Base-by-base conservation (phyloP, 2,113 vertebrate species). In the Ictalurus furcatus region DNA sequence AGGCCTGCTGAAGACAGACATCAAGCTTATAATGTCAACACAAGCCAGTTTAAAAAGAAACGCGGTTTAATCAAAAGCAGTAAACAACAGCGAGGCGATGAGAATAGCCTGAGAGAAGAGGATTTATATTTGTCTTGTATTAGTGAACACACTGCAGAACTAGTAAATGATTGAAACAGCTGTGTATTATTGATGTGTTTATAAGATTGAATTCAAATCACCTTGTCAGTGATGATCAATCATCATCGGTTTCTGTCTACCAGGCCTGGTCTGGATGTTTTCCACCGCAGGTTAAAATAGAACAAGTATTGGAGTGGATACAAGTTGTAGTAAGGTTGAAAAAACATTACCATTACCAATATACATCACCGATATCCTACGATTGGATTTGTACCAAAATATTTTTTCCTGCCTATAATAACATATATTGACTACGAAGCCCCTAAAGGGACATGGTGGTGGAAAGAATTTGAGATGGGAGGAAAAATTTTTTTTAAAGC, bases 41-140 rank as follows among this genome's bases (percentile, higher is more conserved):
- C 83, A 14, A 85, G 88, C 88, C 61, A 30, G 54, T 85, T 52
- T 71, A 37, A 85, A 89, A 79, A 58, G 88, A 58, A 86, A 40
- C 48, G n/a, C 54, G 17, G 61, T 81, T 89, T 89, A 89, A 85
- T 89, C 88, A 85, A 89, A 85, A 7, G 74, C 83, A 44, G 73
- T 74, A 80, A 85, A 89, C 83, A 85, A 89, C 71, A 69, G 6
- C 3, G 44, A 28, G 61, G 73, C 25, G 63, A 79, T 81, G 84
- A 89, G 80, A 63, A 16, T 19, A 79, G 73, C 34, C 80, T 74
- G 54, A 84, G 87, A 84, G 80, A 71, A 83, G 78, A 67, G 6
- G 87, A 74, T 88, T 61, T 84, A 84, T 84, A 88, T 76, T 84
- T 84, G 81, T 65, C 88, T 65, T 54, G 71, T 85, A 44, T 61